Evolutionary conservation across 23 tunicate species (phyloP).

Genomic region (Clavelina lepadiformis): DNA sequence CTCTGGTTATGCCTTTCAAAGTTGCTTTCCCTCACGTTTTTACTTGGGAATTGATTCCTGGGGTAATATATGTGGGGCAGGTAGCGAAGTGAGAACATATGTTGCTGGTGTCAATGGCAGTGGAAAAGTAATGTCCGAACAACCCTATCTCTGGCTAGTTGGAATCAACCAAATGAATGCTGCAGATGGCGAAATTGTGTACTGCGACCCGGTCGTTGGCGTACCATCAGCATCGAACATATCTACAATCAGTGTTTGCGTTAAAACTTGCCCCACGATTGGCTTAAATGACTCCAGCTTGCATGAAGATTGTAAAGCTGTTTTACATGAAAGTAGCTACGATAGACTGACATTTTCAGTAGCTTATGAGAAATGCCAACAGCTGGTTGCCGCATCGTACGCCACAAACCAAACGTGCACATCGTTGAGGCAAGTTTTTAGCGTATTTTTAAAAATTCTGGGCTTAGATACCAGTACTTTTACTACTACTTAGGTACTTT

Average conservation of each 20-base stretch:
- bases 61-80: constrained; percentile 74
- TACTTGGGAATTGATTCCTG: constrained; percentile 62
- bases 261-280: constrained; percentile 30
- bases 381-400: too few relatives aligned
- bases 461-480: too few relatives aligned
- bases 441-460: too few relatives aligned
- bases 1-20: constrained; percentile 36
- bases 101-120: constrained; percentile 29
- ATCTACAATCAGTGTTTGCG: constrained; percentile 34
- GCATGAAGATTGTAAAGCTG: constrained; percentile 17
- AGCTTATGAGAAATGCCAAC: too few relatives aligned
- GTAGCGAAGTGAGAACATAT: background rate
- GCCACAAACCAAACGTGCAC: too few relatives aligned
- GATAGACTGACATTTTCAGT: too few relatives aligned
- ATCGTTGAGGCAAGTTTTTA: too few relatives aligned
- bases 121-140: constrained; percentile 31
- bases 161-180: too few relatives aligned
- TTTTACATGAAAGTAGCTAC: constrained; percentile 35
- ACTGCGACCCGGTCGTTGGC: background rate
- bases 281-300: too few relatives aligned
- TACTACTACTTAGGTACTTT: background rate
- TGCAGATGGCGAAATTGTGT: background rate
- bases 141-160: constrained; percentile 30
- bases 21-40: constrained; percentile 33
- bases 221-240: background rate